Evolutionary conservation across 2,888 invertebrate species (phyloP).

Genomic region (Pantelozetes paolii): DNA sequence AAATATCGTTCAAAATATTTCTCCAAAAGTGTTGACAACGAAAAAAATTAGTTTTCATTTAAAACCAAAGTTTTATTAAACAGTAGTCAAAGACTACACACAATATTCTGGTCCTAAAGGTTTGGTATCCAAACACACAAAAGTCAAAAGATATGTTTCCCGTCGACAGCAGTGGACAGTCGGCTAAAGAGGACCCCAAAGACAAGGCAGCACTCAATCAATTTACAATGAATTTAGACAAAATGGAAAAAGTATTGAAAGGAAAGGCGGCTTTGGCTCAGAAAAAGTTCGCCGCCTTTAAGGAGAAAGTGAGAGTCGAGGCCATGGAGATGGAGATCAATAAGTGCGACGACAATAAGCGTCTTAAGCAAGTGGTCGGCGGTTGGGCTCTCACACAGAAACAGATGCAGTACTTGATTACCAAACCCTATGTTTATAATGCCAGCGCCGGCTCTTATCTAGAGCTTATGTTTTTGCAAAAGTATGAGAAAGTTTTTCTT

Average conservation of each 20-base stretch:
- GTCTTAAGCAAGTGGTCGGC: constrained; percentile 29
- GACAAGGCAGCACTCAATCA: not conserved
- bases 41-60: too few species aligned
- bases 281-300: constrained; percentile 26
- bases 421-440: constrained; percentile 46
- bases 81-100: too few species aligned
- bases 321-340: constrained; percentile 34
- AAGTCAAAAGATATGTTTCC: too few species aligned
- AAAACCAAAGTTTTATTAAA: too few species aligned
- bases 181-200: too few species aligned
- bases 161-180: too few species aligned
- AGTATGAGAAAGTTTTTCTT: too few species aligned
- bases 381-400: constrained; percentile 46
- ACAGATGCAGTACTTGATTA: constrained; percentile 45
- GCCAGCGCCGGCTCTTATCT: constrained; percentile 47
- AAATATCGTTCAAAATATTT: too few species aligned
- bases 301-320: constrained; percentile 35
- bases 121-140: too few species aligned
- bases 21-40: too few species aligned
- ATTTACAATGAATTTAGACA: constrained; percentile 2
- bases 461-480: constrained; percentile 46
- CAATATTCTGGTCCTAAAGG: too few species aligned
- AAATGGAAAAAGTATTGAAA: constrained; percentile 9
- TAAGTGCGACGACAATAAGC: constrained; percentile 26
- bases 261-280: not conserved